These are phyloP conservation scores for Iguana delicatissima DNA, from an alignment of 2,797 vertebrate species.

Conservation along the genomic window DNA sequence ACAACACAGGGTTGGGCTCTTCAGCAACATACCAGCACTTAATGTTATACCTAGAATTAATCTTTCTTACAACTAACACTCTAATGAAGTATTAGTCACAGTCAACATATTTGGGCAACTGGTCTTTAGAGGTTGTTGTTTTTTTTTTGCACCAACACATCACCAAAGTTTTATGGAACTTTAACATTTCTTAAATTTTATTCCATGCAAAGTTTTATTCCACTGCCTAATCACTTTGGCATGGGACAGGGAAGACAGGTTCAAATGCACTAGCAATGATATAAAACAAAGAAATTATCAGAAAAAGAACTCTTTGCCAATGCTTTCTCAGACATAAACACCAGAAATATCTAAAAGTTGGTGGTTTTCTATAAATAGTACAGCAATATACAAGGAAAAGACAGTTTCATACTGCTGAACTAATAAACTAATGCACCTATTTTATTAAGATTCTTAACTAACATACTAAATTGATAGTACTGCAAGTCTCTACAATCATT, in stretches of 20 bases:
- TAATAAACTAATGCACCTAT: background rate
- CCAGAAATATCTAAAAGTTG: background rate
- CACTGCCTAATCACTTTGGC: background rate
- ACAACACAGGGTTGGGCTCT: background rate
- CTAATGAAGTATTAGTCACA: background rate
- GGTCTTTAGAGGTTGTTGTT: background rate
- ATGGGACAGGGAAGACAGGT: background rate
- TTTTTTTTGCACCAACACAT: background rate
- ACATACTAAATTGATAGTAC: background rate
- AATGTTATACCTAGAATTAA: background rate
- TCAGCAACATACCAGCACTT: background rate
- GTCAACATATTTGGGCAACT: background rate
- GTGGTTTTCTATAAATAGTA: background rate
- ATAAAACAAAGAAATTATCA: background rate
- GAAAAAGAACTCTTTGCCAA: background rate
- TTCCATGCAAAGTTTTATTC: background rate
- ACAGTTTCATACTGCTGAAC: background rate
- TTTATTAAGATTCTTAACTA: background rate
- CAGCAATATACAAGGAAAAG: background rate
- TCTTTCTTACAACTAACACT: background rate
- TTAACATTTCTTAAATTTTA: conserved; percentile 30
- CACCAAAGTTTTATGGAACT: conserved; percentile 5
- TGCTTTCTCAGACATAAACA: background rate
- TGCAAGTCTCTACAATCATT: background rate
- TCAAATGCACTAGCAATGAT: background rate